Evolutionary conservation across 2,888 invertebrate genomes (phyloP).

Genomic region (Sepioteuthis lessoniana): DNA sequence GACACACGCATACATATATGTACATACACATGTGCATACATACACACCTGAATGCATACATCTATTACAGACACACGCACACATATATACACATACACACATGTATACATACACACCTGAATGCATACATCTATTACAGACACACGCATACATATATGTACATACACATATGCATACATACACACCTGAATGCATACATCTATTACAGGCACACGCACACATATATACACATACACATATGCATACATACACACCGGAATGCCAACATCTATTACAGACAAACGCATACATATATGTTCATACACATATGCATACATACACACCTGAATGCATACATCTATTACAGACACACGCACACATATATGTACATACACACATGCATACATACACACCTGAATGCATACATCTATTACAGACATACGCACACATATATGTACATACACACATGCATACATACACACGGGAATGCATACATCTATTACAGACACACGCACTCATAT

Average conservation of each 20-base stretch:
- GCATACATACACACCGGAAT: background rate
- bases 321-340: too few relatives aligned
- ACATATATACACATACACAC: too few relatives aligned
- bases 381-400: too few relatives aligned
- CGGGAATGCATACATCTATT: too few relatives aligned
- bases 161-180: background rate
- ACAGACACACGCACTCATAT: too few relatives aligned
- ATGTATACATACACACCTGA: background rate
- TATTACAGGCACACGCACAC: background rate
- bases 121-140: background rate
- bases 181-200: background rate
- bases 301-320: background rate
- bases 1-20: background rate
- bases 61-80: too few relatives aligned
- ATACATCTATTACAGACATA: too few relatives aligned
- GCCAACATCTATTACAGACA: background rate
- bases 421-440: too few relatives aligned
- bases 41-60: background rate
- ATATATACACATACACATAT: background rate
- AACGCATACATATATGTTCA: background rate
- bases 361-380: too few relatives aligned
- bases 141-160: background rate
- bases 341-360: too few relatives aligned
- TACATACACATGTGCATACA: background rate
- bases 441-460: too few relatives aligned